Evolutionary conservation across 2,797 vertebrate species (phyloP).

Genomic region (Vultur gryphus): DNA sequence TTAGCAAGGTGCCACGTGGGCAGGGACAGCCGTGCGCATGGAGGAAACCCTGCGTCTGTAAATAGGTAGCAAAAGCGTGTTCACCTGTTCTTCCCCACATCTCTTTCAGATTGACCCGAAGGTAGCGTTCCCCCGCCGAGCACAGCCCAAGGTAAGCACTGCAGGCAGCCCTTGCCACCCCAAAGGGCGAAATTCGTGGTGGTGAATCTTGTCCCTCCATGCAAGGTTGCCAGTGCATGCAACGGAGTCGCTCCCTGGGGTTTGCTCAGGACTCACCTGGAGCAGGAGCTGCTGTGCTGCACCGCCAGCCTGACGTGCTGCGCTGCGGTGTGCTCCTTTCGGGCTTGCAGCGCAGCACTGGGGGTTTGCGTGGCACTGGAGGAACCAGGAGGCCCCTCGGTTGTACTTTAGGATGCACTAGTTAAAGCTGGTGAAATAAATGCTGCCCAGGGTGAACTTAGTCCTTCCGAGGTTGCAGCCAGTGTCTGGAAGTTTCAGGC

Average conservation of each 20-base stretch:
- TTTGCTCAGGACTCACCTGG: neutral
- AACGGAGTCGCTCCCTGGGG: fast-evolving
- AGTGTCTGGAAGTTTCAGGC: neutral
- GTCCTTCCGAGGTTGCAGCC: neutral
- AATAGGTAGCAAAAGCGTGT: neutral
- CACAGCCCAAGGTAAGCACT: conserved; percentile 94
- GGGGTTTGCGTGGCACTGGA: neutral
- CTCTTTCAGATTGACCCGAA: conserved; percentile 94
- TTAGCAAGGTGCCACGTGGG: neutral
- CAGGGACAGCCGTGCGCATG: fast-evolving
- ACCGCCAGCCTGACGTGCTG: neutral
- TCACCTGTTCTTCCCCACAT: conserved; percentile 12
- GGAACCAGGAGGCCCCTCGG: neutral
- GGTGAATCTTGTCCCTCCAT: neutral
- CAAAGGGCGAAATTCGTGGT: neutral
- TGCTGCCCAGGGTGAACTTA: neutral
- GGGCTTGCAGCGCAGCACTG: neutral
- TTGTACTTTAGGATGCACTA: neutral
- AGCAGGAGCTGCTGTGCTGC: neutral
- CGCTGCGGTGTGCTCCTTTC: fast-evolving
- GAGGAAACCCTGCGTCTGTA: neutral
- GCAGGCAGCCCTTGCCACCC: neutral
- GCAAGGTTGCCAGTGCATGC: neutral
- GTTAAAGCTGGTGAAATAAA: neutral
- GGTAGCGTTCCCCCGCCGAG: conserved; percentile 96